phyloP scores from a whole-genome alignment of 2,797 vertebrate species.

The Valencia hispanica region DNA sequence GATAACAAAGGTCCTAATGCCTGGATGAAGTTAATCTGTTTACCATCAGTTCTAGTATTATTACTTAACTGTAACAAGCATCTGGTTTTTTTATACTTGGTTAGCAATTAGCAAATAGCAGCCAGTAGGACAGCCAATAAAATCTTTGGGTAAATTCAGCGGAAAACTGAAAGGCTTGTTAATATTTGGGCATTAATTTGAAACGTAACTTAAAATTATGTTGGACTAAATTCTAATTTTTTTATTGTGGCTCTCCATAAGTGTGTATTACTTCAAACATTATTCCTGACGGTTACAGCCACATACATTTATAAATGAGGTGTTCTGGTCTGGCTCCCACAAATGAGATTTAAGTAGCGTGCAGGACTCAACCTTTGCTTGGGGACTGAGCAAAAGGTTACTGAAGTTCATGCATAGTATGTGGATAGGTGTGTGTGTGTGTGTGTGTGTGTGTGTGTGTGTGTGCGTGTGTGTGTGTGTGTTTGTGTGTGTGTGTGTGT shows the following conservation, averaged over 20 bases:
- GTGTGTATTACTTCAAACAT: slow-evolving; percentile 11
- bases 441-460: slow-evolving; percentile 16
- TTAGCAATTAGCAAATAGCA: background rate
- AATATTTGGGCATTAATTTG: background rate
- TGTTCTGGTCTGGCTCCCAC: slow-evolving; percentile 52
- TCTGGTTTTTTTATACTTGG: slow-evolving; percentile 4
- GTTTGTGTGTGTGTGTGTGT: too few relatives aligned
- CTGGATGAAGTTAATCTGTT: slow-evolving; percentile 33
- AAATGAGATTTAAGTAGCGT: slow-evolving; percentile 57
- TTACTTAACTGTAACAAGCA: slow-evolving; percentile 33
- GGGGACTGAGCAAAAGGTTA: slow-evolving; percentile 56
- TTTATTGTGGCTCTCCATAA: background rate
- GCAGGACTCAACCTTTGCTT: slow-evolving; percentile 61
- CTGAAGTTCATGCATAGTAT: slow-evolving; percentile 30
- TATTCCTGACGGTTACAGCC: slow-evolving; percentile 32
- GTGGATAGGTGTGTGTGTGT: slow-evolving; percentile 26
- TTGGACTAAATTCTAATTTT: background rate
- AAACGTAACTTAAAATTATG: background rate
- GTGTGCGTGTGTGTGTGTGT: slow-evolving; percentile 28
- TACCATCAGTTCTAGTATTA: slow-evolving; percentile 45
- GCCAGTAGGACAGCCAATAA: slow-evolving; percentile 11
- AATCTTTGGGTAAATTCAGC: background rate
- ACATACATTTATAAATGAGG: slow-evolving; percentile 61
- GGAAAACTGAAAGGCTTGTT: background rate
- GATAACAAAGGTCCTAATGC: slow-evolving; percentile 51